Percentiles rank a stretch among this genome's conserved stretches.
These are phyloP conservation scores for Calyptomena viridis DNA, from an alignment of 2,113 vertebrate genomes.

Conservation along the genomic window DNA sequence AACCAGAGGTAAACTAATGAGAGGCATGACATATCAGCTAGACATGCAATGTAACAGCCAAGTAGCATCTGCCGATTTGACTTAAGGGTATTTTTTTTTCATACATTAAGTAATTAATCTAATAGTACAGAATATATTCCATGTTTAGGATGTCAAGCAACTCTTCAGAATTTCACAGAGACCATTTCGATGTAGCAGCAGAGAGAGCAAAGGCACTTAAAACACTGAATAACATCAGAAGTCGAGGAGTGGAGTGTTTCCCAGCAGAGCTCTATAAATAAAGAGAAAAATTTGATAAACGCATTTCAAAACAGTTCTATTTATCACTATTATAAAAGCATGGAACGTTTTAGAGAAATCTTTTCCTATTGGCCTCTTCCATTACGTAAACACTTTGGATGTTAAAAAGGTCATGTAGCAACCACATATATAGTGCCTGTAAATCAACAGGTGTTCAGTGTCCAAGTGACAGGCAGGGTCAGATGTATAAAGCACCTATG, in stretches of 20 bases:
- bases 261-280: slow-evolving; percentile 45
- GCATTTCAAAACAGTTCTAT: neutral
- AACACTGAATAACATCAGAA: slow-evolving; percentile 53
- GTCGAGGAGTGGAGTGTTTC: neutral
- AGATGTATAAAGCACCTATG: neutral
- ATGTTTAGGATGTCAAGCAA: neutral
- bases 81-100: neutral
- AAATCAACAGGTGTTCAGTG: neutral
- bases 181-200: slow-evolving; percentile 45
- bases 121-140: neutral
- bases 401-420: neutral
- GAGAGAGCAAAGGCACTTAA: slow-evolving; percentile 40
- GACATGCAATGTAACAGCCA: neutral
- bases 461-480: neutral
- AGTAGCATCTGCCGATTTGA: slow-evolving; percentile 4
- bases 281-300: neutral
- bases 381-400: neutral
- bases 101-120: neutral
- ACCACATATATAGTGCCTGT: fast-evolving
- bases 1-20: slow-evolving; percentile 8
- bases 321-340: neutral
- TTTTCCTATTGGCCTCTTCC: neutral
- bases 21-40: slow-evolving; percentile 3
- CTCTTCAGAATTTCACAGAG: slow-evolving; percentile 39
- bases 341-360: neutral